Evolutionary conservation across 2,888 invertebrate genomes (phyloP).

Genomic region (Cantharis rufa): DNA sequence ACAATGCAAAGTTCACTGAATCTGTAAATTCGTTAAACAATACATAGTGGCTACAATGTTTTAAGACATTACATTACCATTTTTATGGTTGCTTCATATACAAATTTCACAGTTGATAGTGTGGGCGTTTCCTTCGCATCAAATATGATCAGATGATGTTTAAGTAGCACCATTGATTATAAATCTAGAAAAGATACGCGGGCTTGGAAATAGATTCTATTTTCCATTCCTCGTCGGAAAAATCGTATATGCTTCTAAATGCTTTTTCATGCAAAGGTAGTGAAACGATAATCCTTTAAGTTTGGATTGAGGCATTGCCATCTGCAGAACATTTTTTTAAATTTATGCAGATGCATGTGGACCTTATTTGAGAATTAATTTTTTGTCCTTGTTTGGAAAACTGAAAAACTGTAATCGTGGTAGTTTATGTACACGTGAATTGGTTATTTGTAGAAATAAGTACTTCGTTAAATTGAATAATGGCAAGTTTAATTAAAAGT

Average conservation of each 20-base stretch:
- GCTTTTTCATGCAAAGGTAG: too few relatives aligned
- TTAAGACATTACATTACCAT: not conserved
- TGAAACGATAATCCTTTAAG: too few relatives aligned
- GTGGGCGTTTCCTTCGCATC: not conserved
- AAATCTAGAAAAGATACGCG: not conserved
- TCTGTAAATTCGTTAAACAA: not conserved
- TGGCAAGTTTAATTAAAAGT: not conserved
- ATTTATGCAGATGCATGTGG: too few relatives aligned
- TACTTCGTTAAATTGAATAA: not conserved
- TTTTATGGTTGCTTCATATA: not conserved
- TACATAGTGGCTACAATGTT: not conserved
- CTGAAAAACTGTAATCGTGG: too few relatives aligned
- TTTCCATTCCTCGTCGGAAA: too few relatives aligned
- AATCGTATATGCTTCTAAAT: too few relatives aligned
- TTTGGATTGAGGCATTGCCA: too few relatives aligned
- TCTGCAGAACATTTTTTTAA: too few relatives aligned
- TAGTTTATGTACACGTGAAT: too few relatives aligned
- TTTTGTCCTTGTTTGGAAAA: too few relatives aligned
- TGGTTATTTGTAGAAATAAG: too few relatives aligned
- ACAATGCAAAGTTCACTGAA: not conserved
- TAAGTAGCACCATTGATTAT: not conserved
- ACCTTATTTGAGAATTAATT: too few relatives aligned
- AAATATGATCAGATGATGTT: not conserved
- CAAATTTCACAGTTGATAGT: not conserved
- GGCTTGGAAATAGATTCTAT: not conserved